These are phyloP conservation scores for Rhysida immarginata DNA, from an alignment of 1,140 invertebrate species.

Conservation along the genomic window DNA sequence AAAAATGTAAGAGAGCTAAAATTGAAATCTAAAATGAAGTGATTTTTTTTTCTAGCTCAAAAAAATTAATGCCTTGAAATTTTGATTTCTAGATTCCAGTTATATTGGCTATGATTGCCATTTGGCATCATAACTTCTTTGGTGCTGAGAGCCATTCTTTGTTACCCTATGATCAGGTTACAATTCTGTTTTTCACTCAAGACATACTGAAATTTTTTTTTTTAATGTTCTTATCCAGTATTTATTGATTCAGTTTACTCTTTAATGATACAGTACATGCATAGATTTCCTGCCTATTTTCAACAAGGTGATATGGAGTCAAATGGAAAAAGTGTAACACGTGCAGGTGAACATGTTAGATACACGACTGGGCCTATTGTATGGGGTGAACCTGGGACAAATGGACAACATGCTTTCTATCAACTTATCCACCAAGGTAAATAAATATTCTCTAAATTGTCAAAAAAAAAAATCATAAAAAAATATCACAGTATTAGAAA, in stretches of 20 bases:
- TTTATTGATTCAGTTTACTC: neutral
- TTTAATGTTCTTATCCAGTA: neutral
- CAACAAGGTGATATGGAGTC: conserved; percentile 99
- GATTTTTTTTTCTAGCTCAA: too few relatives aligned
- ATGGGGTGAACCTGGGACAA: conserved; percentile 96
- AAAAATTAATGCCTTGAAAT: too few relatives aligned
- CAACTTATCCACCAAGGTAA: conserved; percentile 85
- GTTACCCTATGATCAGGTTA: conserved; percentile 79
- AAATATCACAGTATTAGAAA: too few relatives aligned
- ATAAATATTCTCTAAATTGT: too few relatives aligned
- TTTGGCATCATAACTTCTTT: conserved; percentile 95
- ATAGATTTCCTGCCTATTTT: conserved; percentile 97
- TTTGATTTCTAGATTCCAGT: conserved; percentile 62
- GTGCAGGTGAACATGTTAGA: conserved; percentile 51
- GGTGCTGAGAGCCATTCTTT: conserved; percentile 90
- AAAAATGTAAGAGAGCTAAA: conserved; percentile 86
- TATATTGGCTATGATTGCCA: conserved; percentile 78
- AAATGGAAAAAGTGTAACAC: conserved; percentile 88
- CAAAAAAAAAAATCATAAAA: too few relatives aligned
- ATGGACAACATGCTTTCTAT: conserved; percentile 98
- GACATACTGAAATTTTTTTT: neutral
- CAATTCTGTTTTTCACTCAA: too few relatives aligned
- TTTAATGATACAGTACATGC: conserved; percentile 63
- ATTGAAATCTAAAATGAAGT: too few relatives aligned
- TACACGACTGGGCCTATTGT: conserved; percentile 83